Evolutionary conservation across 2,797 vertebrate genomes (phyloP), one percentile per base, ranked within the genome.

Genomic region (Psittacula derbiana): DNA sequence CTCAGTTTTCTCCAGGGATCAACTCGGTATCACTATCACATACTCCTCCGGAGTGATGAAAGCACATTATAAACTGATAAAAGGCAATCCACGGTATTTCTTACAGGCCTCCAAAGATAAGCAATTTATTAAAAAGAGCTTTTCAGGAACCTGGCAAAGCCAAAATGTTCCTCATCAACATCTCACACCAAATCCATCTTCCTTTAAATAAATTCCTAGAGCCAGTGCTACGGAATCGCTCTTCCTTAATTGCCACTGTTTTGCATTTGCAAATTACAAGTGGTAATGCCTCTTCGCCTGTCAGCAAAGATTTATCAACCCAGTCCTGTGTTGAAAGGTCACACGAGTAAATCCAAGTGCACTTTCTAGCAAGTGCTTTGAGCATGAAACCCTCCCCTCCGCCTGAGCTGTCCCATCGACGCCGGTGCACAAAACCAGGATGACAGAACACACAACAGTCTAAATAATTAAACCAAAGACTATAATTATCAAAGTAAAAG

Each of bases 61-160:
- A 95, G 92, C 88, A 91, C 88, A 75, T 96, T 95, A 94, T 11
- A 80, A 88, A 55, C 82, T 95, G 95, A 95, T 92, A 96, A 94
- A 95, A 95, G 88, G 88, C 95, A 95, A 96, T 70, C 88, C 11
- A 1, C 28, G 93, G 81, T 92, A 79, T 67, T 95, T 95, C 95
- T 96, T 92, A 95, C 90, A 88, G 79, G 90, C 69, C 94, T 93
- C 95, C 38, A 43, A 92, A 96, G 93, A 93, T 72, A 81, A 96
- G 47, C 84, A 81, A 94, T 96, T 97, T 96, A 97, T 96, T 96
- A 95, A 84, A 92, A 90, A 85, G 80, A 1, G 61, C 86, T 97
- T 95, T 94, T 85, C 81, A 84, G 84, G 85, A 96, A 95, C 90
- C 3, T 14, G 73, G 86, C 41, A n/a, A 86, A 86, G 83, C 1